Evolutionary conservation across 2,797 vertebrate species (phyloP).

Genomic region (Phataginus tricuspis): DNA sequence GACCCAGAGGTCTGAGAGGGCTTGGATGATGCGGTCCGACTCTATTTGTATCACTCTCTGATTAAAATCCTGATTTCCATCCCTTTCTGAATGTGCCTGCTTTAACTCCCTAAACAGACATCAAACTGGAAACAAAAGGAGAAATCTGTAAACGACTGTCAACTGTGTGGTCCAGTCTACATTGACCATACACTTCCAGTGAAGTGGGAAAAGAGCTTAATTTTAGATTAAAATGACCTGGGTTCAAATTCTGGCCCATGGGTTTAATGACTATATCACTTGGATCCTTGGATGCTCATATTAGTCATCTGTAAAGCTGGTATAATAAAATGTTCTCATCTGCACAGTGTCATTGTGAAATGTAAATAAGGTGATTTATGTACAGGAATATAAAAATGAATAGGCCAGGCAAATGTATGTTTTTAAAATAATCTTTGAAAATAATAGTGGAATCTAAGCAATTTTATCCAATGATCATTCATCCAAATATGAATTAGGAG

Average conservation of each 20-base stretch:
- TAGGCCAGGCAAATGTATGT: background rate
- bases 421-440: background rate
- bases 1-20: background rate
- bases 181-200: background rate
- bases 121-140: background rate
- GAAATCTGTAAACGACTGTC: background rate
- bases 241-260: background rate
- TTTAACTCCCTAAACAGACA: background rate
- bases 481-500: conserved; percentile 14
- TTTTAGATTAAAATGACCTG: background rate
- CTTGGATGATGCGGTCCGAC: background rate
- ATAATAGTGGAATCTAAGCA: background rate
- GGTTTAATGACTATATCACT: background rate
- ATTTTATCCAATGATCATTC: background rate
- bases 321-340: background rate
- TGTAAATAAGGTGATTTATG: background rate
- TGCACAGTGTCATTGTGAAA: background rate
- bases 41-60: background rate
- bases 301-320: background rate
- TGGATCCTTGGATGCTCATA: background rate
- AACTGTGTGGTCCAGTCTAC: background rate
- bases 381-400: background rate
- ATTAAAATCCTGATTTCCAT: background rate
- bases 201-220: background rate
- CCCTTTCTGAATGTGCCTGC: background rate